Percentiles rank a stretch among this genome's conserved stretches.
Conservation (phyloP, 2,113 vertebrate genomes). For the Polyodon spathula region DNA sequence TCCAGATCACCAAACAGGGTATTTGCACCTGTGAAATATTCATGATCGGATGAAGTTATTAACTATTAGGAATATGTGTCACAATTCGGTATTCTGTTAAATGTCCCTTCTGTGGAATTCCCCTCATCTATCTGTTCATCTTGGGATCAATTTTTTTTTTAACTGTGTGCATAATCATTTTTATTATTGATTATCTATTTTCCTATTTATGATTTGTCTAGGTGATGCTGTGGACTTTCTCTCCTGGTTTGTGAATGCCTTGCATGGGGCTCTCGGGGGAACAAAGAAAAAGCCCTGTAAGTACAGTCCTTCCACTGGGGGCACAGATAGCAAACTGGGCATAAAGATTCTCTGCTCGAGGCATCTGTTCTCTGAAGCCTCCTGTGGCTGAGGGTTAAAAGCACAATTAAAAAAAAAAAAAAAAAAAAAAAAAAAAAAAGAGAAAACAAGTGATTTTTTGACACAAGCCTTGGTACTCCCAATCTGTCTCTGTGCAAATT, state of each 20-base stretch:
- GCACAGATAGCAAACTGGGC: no score
- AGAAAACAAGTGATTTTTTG: no score
- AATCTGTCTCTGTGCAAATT: no score
- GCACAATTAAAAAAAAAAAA: no score
- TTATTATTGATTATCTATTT: not conserved
- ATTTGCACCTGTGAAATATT: no score
- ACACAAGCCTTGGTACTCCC: no score
- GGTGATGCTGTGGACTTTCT: constrained; percentile 93
- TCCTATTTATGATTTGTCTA: constrained; percentile 32
- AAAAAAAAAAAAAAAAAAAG: no score
- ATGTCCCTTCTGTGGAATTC: not conserved
- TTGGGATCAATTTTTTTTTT: no score
- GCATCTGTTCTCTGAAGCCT: no score
- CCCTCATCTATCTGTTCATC: not conserved
- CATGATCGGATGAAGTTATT: no score
- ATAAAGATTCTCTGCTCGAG: not conserved
- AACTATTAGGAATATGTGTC: no score
- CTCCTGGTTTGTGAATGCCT: constrained; percentile 91
- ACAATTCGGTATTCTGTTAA: not conserved
- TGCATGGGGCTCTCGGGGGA: constrained; percentile 84
- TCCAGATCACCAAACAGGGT: constrained; percentile 97
- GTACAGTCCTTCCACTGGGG: constrained; percentile 35
- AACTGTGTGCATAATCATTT: not conserved
- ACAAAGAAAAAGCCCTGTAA: constrained; percentile 89
- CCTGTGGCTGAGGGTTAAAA: no score